These are phyloP conservation scores for Sisor rabdophorus DNA, from an alignment of 2,113 vertebrate genomes.

Conservation along the genomic window DNA sequence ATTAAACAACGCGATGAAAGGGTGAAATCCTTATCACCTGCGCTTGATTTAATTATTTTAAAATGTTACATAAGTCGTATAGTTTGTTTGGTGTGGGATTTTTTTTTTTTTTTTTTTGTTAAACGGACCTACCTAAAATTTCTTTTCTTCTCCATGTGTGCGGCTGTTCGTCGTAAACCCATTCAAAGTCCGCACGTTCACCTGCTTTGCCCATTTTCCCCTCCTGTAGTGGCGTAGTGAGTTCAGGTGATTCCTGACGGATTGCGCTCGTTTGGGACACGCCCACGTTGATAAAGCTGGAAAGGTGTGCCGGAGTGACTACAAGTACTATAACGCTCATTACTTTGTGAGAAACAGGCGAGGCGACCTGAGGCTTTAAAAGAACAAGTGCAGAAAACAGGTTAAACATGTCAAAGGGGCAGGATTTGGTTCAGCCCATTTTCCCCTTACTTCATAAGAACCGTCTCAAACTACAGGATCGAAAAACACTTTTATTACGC, in stretches of 20 bases:
- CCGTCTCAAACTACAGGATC: neutral
- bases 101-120: neutral
- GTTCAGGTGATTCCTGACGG: slow-evolving; percentile 37
- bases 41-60: neutral
- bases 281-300: slow-evolving; percentile 46
- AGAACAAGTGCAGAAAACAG: neutral
- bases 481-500: neutral
- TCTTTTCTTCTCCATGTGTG: slow-evolving; percentile 90
- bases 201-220: slow-evolving; percentile 78
- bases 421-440: too few relatives aligned
- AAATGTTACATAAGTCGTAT: neutral
- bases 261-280: slow-evolving; percentile 41
- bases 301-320: slow-evolving; percentile 42
- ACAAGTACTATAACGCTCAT: neutral
- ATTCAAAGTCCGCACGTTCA: slow-evolving; percentile 85
- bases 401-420: neutral
- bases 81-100: neutral
- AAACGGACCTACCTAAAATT: slow-evolving; percentile 81
- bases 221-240: slow-evolving; percentile 30
- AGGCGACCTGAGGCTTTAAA: neutral
- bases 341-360: neutral
- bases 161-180: slow-evolving; percentile 95
- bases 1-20: neutral
- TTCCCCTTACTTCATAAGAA: neutral
- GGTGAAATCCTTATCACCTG: neutral